Percentiles rank a stretch among this genome's conserved stretches.
phyloP scores from a whole-genome alignment of 2,888 invertebrate species.

The Dicranocentrus wangi region DNA sequence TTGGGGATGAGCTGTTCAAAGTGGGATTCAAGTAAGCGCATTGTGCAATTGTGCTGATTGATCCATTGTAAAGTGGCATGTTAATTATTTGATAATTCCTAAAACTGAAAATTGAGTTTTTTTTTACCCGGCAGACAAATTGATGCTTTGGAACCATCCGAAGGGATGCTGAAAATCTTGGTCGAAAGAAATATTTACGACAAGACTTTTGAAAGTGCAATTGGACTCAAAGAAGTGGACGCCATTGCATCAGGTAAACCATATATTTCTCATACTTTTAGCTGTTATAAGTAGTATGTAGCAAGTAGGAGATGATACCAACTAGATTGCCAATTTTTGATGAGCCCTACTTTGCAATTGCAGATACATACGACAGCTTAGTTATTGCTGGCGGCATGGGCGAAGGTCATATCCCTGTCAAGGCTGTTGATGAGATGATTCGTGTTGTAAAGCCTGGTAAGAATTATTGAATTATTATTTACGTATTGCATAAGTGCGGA shows the following conservation, averaged over 20 bases:
- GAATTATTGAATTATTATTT: too few species aligned
- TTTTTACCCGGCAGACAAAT: too few species aligned
- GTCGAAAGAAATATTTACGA: slow-evolving; percentile 73
- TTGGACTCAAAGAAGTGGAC: slow-evolving; percentile 67
- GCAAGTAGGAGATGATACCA: neutral
- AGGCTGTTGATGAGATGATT: slow-evolving; percentile 74
- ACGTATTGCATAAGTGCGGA: too few species aligned
- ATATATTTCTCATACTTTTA: neutral
- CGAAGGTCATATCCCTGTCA: slow-evolving; percentile 74
- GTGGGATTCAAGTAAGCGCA: slow-evolving; percentile 68
- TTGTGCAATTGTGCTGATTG: too few species aligned
- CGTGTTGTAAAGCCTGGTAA: slow-evolving; percentile 74
- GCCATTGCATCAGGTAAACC: slow-evolving; percentile 61
- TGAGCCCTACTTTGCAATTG: slow-evolving; percentile 10
- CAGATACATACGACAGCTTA: slow-evolving; percentile 73
- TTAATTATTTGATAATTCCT: too few species aligned
- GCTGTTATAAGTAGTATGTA: neutral
- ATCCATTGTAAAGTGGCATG: too few species aligned
- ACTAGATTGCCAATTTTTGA: too few species aligned
- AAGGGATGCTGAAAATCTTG: slow-evolving; percentile 74
- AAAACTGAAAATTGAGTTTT: too few species aligned
- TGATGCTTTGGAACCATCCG: slow-evolving; percentile 74
- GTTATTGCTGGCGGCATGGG: slow-evolving; percentile 74
- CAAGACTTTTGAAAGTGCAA: slow-evolving; percentile 70
- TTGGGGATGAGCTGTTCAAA: slow-evolving; percentile 73